Evolutionary conservation across 2,888 invertebrate species (phyloP).

Genomic region (Prosapia bicincta): DNA sequence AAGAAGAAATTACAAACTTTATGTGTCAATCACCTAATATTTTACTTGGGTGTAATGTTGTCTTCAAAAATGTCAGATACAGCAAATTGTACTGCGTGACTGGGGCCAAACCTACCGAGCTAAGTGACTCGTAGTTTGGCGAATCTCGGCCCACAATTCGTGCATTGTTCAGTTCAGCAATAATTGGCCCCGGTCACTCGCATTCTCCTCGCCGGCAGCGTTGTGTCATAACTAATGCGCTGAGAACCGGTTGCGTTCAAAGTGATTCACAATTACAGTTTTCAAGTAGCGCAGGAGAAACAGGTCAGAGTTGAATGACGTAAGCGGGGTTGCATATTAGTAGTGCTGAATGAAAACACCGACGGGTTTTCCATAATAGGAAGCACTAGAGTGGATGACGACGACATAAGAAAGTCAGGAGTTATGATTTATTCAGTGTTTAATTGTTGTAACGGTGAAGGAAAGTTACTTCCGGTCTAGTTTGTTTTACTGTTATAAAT

Average conservation of each 20-base stretch:
- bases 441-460: background rate
- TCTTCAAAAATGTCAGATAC: too few relatives aligned
- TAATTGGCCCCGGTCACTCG: background rate
- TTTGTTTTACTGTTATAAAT: too few relatives aligned
- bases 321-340: background rate
- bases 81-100: too few relatives aligned
- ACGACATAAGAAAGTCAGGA: background rate
- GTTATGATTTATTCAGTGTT: background rate
- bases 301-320: background rate
- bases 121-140: background rate
- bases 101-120: too few relatives aligned
- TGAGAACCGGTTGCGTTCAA: background rate
- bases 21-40: too few relatives aligned
- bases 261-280: background rate
- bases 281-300: background rate
- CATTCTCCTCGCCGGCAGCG: background rate
- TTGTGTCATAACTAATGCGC: background rate
- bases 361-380: background rate
- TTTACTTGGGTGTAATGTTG: too few relatives aligned
- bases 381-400: background rate
- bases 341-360: background rate
- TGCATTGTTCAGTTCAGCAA: background rate
- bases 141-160: background rate
- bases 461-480: too few relatives aligned
- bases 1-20: too few relatives aligned